A percentile compares a stretch with the other conserved stretches of the same genome.
Conservation (phyloP, 2,888 invertebrate genomes). For the Amaurobius ferox region DNA sequence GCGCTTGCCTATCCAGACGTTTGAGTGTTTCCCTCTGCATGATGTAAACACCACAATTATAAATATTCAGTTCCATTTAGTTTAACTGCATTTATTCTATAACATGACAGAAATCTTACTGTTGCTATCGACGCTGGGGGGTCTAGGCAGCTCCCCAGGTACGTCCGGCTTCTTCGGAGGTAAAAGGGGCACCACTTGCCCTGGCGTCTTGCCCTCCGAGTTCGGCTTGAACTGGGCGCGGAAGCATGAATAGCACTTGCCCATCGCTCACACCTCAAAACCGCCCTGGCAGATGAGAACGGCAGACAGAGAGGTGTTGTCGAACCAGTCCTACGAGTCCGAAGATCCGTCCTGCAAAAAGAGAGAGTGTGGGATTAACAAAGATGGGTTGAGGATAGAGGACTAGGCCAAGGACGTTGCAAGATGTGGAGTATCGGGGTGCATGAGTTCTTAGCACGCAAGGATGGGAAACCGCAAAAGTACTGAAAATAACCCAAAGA, state of each 20-base stretch:
- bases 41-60: too few relatives aligned
- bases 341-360: slow-evolving; percentile 5
- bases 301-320: neutral
- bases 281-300: neutral
- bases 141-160: slow-evolving; percentile 47
- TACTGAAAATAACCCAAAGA: too few relatives aligned
- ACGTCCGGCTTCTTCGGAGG: slow-evolving; percentile 38
- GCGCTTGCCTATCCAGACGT: too few relatives aligned
- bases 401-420: slow-evolving; percentile 57
- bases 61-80: too few relatives aligned
- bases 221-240: slow-evolving; percentile 46
- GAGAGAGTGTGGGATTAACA: neutral
- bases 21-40: too few relatives aligned
- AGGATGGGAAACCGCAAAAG: too few relatives aligned
- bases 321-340: slow-evolving; percentile 49
- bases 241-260: slow-evolving; percentile 64
- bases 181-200: neutral
- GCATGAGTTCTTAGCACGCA: neutral
- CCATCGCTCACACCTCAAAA: slow-evolving; percentile 37
- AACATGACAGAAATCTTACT: slow-evolving; percentile 38
- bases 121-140: slow-evolving; percentile 55
- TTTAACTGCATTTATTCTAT: too few relatives aligned
- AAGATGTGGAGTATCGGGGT: neutral
- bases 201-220: slow-evolving; percentile 27
- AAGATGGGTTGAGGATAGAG: neutral